Percentiles rank a stretch among this genome's conserved stretches.
Conservation (phyloP, 2,888 invertebrate species). For the Timandra comae region DNA sequence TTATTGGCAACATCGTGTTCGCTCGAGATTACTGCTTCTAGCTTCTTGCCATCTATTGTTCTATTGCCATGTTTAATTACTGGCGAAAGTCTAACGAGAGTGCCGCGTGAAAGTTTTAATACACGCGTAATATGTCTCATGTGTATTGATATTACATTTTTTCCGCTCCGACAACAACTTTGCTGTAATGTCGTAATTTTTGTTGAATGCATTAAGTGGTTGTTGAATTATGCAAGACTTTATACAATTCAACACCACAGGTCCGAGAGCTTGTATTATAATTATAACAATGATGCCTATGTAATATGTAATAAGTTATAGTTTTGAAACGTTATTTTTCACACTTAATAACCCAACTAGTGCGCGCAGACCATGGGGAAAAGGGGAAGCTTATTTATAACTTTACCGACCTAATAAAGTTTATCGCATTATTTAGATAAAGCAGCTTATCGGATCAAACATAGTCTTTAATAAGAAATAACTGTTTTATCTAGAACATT, state of each 20-base stretch:
- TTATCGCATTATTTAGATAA: slow-evolving; percentile 12
- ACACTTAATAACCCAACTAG: slow-evolving; percentile 1
- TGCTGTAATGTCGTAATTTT: slow-evolving; percentile 41
- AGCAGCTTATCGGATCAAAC: slow-evolving; percentile 1
- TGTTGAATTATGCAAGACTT: slow-evolving; percentile 35
- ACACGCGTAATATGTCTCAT: slow-evolving; percentile 42
- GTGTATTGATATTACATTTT: slow-evolving; percentile 43
- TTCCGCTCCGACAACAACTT: slow-evolving; percentile 38
- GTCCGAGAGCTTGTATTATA: slow-evolving; percentile 18
- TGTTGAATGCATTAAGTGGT: slow-evolving; percentile 35
- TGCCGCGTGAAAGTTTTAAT: slow-evolving; percentile 58
- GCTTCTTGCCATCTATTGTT: slow-evolving; percentile 64
- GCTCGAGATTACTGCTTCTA: slow-evolving; percentile 60
- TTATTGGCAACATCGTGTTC: slow-evolving; percentile 61
- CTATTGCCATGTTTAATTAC: slow-evolving; percentile 66
- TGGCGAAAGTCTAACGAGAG: slow-evolving; percentile 71
- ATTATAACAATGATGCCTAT: slow-evolving; percentile 17
- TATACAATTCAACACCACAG: slow-evolving; percentile 22
- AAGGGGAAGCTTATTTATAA: slow-evolving; percentile 6
- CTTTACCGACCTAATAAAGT: slow-evolving; percentile 9
- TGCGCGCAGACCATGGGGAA: neutral
- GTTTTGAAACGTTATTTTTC: slow-evolving; percentile 19
- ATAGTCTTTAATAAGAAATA: slow-evolving; percentile 9
- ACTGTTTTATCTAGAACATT: slow-evolving; percentile 6
- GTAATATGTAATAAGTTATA: slow-evolving; percentile 20